Evolutionary conservation across 2,113 vertebrate species (phyloP).

Genomic region (Serilophus lunatus): DNA sequence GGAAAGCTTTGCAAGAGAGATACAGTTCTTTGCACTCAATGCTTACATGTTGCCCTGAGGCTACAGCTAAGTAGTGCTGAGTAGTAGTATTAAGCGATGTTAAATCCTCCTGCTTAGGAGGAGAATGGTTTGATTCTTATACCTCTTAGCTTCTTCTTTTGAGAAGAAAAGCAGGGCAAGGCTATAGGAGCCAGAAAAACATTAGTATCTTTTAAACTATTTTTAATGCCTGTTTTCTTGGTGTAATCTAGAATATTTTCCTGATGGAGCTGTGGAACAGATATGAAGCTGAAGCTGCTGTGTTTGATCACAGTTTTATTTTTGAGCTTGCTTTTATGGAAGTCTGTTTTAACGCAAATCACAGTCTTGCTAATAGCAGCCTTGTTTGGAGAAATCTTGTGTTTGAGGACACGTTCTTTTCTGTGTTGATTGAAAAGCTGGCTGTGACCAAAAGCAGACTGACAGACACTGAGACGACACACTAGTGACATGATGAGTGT

Average conservation of each 20-base stretch:
- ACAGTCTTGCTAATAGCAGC: slow-evolving; percentile 11
- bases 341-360: slow-evolving; percentile 23
- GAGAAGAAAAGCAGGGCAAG: slow-evolving; percentile 10
- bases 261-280: neutral
- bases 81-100: slow-evolving; percentile 61
- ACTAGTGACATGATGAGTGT: neutral
- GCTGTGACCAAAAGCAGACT: neutral
- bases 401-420: neutral
- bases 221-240: neutral
- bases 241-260: slow-evolving; percentile 7
- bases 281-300: neutral
- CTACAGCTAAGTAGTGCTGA: slow-evolving; percentile 64
- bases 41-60: slow-evolving; percentile 59
- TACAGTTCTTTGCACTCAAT: slow-evolving; percentile 38
- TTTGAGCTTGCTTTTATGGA: slow-evolving; percentile 30
- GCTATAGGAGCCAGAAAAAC: neutral
- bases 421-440: neutral
- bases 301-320: slow-evolving; percentile 23
- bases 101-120: slow-evolving; percentile 56
- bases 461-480: neutral
- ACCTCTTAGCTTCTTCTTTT: slow-evolving; percentile 20
- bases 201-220: neutral
- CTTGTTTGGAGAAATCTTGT: neutral
- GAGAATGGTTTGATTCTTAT: slow-evolving; percentile 55
- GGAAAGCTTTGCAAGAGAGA: slow-evolving; percentile 37